Conservation (phyloP, 2,888 invertebrate genomes). For the Sinopyrophorus schimmeli region DNA sequence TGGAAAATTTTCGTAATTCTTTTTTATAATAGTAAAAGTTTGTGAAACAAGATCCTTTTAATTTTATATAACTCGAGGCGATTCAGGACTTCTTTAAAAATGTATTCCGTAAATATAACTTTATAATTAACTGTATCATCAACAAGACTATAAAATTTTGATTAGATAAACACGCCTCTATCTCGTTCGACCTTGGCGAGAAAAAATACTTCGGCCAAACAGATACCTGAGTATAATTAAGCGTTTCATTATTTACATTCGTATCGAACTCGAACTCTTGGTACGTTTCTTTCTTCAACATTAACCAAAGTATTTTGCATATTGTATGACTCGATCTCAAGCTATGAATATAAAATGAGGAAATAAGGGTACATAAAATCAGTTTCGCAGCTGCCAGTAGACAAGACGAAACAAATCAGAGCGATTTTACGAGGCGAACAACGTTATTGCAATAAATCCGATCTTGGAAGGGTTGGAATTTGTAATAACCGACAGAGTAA, state of each 20-base stretch:
- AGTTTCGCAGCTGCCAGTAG: slow-evolving; percentile 36
- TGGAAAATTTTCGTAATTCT: slow-evolving; percentile 14
- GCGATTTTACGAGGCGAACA: slow-evolving; percentile 42
- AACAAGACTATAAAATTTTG: slow-evolving; percentile 2
- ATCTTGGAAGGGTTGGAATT: slow-evolving; percentile 49
- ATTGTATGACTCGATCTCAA: slow-evolving; percentile 28
- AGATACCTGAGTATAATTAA: too few species aligned
- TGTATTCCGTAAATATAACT: slow-evolving; percentile 18
- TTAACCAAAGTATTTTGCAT: slow-evolving; percentile 29
- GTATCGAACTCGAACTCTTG: too few species aligned
- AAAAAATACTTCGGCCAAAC: too few species aligned
- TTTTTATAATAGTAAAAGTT: slow-evolving; percentile 22
- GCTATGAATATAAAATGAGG: slow-evolving; percentile 30
- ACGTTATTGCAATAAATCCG: slow-evolving; percentile 51
- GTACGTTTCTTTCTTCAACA: slow-evolving; percentile 21
- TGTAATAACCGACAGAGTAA: slow-evolving; percentile 50
- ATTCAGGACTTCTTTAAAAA: slow-evolving; percentile 15
- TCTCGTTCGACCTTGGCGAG: too few species aligned
- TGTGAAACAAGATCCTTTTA: slow-evolving; percentile 16
- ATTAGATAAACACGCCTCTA: too few species aligned
- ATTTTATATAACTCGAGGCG: slow-evolving; percentile 18
- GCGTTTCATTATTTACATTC: too few species aligned
- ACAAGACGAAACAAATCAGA: slow-evolving; percentile 44
- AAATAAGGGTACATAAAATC: slow-evolving; percentile 32
- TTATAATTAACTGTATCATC: slow-evolving; percentile 19